A percentile compares a stretch with the other conserved stretches of the same genome.
Evolutionary conservation across 2,888 invertebrate genomes (phyloP).

Genomic region (Leptogaster cylindrica): DNA sequence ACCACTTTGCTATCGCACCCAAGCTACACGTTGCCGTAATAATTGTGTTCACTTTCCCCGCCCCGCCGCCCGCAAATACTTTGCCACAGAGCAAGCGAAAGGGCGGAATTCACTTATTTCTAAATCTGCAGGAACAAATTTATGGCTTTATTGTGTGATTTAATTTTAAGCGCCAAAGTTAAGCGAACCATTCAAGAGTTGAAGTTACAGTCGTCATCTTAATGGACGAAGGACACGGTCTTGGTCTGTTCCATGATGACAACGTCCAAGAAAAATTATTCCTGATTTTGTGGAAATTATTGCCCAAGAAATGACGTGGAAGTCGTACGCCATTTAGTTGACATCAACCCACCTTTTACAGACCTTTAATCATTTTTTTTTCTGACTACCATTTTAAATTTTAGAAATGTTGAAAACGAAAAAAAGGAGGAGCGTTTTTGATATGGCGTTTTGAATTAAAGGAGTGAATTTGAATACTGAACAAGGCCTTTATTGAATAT

Average conservation of each 20-base stretch:
- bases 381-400: too few species aligned
- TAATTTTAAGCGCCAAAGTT: slow-evolving; percentile 29
- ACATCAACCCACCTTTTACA: slow-evolving; percentile 12
- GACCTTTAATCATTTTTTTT: slow-evolving; percentile 18
- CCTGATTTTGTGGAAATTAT: slow-evolving; percentile 32
- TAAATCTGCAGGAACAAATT: slow-evolving; percentile 38
- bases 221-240: not conserved
- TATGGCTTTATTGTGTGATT: slow-evolving; percentile 41
- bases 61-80: not conserved
- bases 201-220: slow-evolving; percentile 2
- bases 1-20: slow-evolving; percentile 2
- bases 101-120: slow-evolving; percentile 38
- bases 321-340: slow-evolving; percentile 35
- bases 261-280: slow-evolving; percentile 31
- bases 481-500: too few species aligned
- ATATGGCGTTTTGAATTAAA: too few species aligned
- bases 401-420: too few species aligned
- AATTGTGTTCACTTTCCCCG: slow-evolving; percentile 9
- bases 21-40: slow-evolving; percentile 16
- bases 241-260: not conserved
- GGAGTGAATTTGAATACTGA: too few species aligned
- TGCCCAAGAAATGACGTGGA: slow-evolving; percentile 17
- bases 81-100: not conserved
- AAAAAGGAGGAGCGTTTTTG: too few species aligned
- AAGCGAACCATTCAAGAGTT: slow-evolving; percentile 1